Base-by-base conservation (phyloP, 2,797 vertebrate species). In the Poecilia gillii region DNA sequence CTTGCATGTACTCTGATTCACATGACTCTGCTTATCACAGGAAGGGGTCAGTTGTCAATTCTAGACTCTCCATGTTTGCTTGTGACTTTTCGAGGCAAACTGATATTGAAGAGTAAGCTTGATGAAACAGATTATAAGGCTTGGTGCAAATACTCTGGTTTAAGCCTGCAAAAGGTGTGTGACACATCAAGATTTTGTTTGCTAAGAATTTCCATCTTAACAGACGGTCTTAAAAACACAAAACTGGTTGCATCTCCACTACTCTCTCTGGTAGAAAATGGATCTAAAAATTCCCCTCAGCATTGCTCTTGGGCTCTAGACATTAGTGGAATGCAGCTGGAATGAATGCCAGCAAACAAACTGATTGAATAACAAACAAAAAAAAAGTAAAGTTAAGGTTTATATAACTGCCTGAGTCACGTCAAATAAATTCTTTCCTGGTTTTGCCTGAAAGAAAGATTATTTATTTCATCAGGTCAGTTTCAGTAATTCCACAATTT, bases 121-220 rank as follows among this genome's bases (percentile, higher is more conserved):
- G 18, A 7, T 66, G n/a, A 82, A 74, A 51, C 49, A 70, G 18
- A 78, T 74, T 39, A 33, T 59, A 18, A 57, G 25, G 6, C 14
- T 1, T 68, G 33, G 6, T 83, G 55, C 45, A 57, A 82, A 74
- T 41, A 23, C 70, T 16, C 53, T 28, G 20, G 9, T 53, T 78
- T 25, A 68, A 20, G 11, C 2, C 1, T 81, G 64, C 31, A 28
- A 79, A 82, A 76, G 73, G 72, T 77, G 81, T 83, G 83, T 73
- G 9, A 81, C 49, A 73, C 70, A 85, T 78, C 73, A 84, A 79
- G 72, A 85, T 86, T n/a, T 55, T 31, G 45, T 84, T 82, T 73
- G 1, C 28, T 20, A 11, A 64, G 16, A 74, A 47, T 49, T 66
- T 76, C n/a, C 72, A 80, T 84, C 6, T 82, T 78, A 79, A 84